A percentile compares a stretch with the other conserved stretches of the same genome.
These are phyloP conservation scores for Nymphicus hollandicus DNA, from an alignment of 2,113 vertebrate species.

Conservation along the genomic window DNA sequence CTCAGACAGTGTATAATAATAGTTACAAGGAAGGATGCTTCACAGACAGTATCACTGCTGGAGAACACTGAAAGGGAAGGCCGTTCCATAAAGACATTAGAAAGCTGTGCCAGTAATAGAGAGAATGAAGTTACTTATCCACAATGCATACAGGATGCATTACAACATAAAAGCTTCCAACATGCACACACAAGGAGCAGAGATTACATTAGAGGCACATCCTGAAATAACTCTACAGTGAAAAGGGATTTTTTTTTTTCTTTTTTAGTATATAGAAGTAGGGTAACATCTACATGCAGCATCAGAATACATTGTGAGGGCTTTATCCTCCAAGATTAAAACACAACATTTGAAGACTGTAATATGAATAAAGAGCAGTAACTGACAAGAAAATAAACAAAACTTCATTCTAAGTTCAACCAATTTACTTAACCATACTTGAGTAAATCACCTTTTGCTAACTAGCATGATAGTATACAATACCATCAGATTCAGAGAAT, in stretches of 20 bases:
- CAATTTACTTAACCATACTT: not conserved
- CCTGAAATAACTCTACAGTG: not conserved
- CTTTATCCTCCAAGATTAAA: not conserved
- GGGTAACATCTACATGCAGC: not conserved
- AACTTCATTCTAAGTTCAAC: not conserved
- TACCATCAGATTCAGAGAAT: not conserved
- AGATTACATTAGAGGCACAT: not conserved
- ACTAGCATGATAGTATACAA: not conserved
- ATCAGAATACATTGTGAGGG: not conserved
- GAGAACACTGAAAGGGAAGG: not conserved
- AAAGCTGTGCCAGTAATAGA: not conserved
- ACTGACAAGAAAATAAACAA: not conserved
- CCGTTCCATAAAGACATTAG: not conserved
- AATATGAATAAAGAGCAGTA: not conserved
- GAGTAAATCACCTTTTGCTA: not conserved
- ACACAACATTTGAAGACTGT: not conserved
- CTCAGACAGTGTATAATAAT: not conserved
- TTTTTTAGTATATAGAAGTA: not conserved
- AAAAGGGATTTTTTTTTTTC: not conserved
- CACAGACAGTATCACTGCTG: not conserved
- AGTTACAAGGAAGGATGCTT: not conserved
- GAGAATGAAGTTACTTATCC: not conserved
- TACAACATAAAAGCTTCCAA: not conserved
- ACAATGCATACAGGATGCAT: not conserved
- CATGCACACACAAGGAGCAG: not conserved